A percentile compares a stretch with the other conserved stretches of the same genome.
These are phyloP conservation scores for Diachasma alloeum DNA, from an alignment of 1,140 invertebrate genomes.

Conservation along the genomic window DNA sequence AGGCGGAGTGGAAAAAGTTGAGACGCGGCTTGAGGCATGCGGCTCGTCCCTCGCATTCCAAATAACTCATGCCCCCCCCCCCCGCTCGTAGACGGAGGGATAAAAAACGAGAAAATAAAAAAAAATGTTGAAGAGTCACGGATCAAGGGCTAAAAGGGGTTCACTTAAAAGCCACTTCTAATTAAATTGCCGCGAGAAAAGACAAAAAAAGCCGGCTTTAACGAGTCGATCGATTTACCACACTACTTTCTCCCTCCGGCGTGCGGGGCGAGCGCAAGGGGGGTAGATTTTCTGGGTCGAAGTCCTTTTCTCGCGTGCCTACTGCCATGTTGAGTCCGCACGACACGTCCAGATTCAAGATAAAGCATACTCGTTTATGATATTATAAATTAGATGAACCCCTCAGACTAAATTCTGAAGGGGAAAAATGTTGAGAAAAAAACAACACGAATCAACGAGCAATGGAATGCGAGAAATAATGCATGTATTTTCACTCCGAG, in stretches of 20 bases:
- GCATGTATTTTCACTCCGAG: too few relatives aligned
- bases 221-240: constrained; percentile 2
- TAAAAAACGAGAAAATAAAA: not conserved
- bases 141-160: constrained; percentile 22
- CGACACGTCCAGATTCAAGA: constrained; percentile 6
- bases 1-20: constrained; percentile 36
- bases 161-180: constrained; percentile 28
- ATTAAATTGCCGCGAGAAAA: constrained; percentile 24
- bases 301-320: constrained; percentile 14
- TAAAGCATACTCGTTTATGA: constrained; percentile 19
- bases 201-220: not conserved
- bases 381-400: constrained; percentile 13
- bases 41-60: constrained; percentile 26
- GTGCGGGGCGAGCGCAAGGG: not conserved
- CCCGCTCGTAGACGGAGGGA: not conserved
- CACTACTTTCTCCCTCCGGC: not conserved
- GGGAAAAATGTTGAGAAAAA: not conserved
- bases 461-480: too few relatives aligned
- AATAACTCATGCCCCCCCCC: constrained; percentile 10
- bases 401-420: not conserved
- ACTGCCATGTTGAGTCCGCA: not conserved
- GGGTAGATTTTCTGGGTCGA: constrained; percentile 12
- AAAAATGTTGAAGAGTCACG: not conserved
- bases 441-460: too few relatives aligned
- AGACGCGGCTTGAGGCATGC: constrained; percentile 36